Percentiles rank a stretch among this genome's conserved stretches.
These are phyloP conservation scores for Temnothorax unifasciatus DNA, from an alignment of 2,888 invertebrate genomes.

Conservation along the genomic window DNA sequence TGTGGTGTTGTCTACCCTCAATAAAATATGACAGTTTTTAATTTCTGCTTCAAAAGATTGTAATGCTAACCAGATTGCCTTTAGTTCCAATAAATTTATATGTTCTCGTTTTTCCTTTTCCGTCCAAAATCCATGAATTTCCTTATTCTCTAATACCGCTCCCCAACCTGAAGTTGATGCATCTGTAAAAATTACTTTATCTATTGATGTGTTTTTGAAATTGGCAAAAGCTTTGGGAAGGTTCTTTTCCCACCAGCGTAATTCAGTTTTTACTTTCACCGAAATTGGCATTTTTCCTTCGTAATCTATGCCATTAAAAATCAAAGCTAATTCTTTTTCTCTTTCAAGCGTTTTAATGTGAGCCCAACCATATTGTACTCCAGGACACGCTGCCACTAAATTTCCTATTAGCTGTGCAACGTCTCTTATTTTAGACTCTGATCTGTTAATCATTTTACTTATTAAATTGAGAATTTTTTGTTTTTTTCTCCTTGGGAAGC, in stretches of 20 bases:
- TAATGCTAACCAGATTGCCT: slow-evolving; percentile 13
- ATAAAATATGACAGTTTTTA: slow-evolving; percentile 57
- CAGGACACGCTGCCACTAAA: slow-evolving; percentile 12
- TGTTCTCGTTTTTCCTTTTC: not conserved
- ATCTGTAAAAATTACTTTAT: slow-evolving; percentile 11
- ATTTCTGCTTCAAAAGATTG: slow-evolving; percentile 38
- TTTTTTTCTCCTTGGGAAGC: not conserved
- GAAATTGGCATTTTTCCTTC: not conserved
- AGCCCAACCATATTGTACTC: slow-evolving; percentile 14
- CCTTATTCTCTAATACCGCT: not conserved
- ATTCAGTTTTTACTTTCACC: not conserved
- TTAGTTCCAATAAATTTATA: slow-evolving; percentile 14
- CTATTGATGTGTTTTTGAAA: not conserved
- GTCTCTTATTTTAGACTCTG: not conserved
- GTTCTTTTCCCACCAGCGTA: not conserved
- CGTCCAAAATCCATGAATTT: slow-evolving; percentile 28
- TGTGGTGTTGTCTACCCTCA: slow-evolving; percentile 64
- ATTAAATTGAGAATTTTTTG: not conserved
- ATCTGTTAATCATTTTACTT: not conserved
- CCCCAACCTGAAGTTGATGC: slow-evolving; percentile 22
- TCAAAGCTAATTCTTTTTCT: not conserved
- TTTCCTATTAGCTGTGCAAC: not conserved
- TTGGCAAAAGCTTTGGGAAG: not conserved
- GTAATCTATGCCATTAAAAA: not conserved
- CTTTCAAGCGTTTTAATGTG: slow-evolving; percentile 20